Percentiles rank a stretch among this genome's conserved stretches.
These are phyloP conservation scores for Chlorops oryzae DNA, from an alignment of 1,140 invertebrate species.

Conservation along the genomic window DNA sequence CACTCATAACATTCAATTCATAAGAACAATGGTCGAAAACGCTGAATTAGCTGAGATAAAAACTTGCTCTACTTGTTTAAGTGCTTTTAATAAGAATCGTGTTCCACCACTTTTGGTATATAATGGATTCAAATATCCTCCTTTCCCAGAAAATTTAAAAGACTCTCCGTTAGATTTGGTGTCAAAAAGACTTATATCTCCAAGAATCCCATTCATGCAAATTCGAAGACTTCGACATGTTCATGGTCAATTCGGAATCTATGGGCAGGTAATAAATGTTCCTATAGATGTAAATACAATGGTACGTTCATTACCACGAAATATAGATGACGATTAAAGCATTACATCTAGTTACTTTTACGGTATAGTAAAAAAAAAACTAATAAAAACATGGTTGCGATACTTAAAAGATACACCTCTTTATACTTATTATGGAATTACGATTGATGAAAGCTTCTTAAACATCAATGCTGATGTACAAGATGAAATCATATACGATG, in stretches of 20 bases:
- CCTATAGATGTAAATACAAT: conserved; percentile 29
- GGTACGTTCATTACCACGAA: conserved; percentile 26
- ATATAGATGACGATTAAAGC: conserved; percentile 27
- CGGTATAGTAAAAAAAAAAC: conserved; percentile 4
- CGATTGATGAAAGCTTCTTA: conserved; percentile 3
- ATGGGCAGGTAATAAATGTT: conserved; percentile 35
- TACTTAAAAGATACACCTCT: conserved; percentile 9
- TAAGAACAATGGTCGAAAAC: conserved; percentile 17
- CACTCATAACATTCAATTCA: conserved; percentile 17
- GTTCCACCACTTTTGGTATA: conserved; percentile 20
- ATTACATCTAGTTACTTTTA: conserved; percentile 12
- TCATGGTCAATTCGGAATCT: conserved; percentile 26
- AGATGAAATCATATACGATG: conserved; percentile 7
- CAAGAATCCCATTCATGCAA: conserved; percentile 41
- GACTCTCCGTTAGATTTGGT: conserved; percentile 18
- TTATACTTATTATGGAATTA: conserved; percentile 4
- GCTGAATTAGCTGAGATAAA: conserved; percentile 10
- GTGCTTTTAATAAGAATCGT: conserved; percentile 17
- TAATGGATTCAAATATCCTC: conserved; percentile 27
- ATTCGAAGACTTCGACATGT: conserved; percentile 31
- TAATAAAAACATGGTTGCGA: not conserved
- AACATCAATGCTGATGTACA: not conserved
- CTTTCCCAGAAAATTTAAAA: conserved; percentile 15
- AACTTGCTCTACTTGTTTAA: conserved; percentile 23
- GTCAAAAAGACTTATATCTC: conserved; percentile 32